Evolutionary conservation across 2,797 vertebrate species (phyloP).

Genomic region (Chaunax sp.): DNA sequence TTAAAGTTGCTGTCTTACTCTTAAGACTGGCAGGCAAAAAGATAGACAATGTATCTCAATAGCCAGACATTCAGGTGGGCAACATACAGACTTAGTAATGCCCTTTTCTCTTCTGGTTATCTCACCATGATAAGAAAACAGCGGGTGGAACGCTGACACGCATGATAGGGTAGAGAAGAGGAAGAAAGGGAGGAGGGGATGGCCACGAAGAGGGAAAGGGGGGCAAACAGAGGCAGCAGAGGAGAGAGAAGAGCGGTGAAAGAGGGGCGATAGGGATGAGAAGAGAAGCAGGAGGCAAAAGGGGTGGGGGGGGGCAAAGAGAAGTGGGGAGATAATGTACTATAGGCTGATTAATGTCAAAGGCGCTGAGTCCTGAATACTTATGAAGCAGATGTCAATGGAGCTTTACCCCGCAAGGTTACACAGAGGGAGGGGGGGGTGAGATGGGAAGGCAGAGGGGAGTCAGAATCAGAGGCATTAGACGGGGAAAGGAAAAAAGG

Average conservation of each 20-base stretch:
- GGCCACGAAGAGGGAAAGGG: slow-evolving; percentile 8
- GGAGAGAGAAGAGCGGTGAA: slow-evolving; percentile 45
- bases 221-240: slow-evolving; percentile 29
- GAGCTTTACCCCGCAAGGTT: slow-evolving; percentile 81
- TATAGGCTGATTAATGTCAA: slow-evolving; percentile 82
- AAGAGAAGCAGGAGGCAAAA: slow-evolving; percentile 61
- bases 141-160: slow-evolving; percentile 56
- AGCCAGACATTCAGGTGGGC: slow-evolving; percentile 54
- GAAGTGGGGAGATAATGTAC: slow-evolving; percentile 78
- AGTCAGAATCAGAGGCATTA: slow-evolving; percentile 32
- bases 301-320: slow-evolving; percentile 43
- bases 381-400: slow-evolving; percentile 83
- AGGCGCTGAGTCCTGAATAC: slow-evolving; percentile 81
- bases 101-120: slow-evolving; percentile 70
- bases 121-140: slow-evolving; percentile 68
- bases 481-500: slow-evolving; percentile 46
- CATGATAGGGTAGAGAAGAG: slow-evolving; percentile 49
- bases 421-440: slow-evolving; percentile 70
- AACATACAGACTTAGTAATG: slow-evolving; percentile 56
- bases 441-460: slow-evolving; percentile 23
- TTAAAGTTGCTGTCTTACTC: slow-evolving; percentile 38
- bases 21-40: slow-evolving; percentile 38
- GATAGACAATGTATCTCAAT: slow-evolving; percentile 53
- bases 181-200: slow-evolving; percentile 26
- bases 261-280: slow-evolving; percentile 68